Conservation (phyloP, 2,113 vertebrate genomes). For the Podarcis cretensis region DNA sequence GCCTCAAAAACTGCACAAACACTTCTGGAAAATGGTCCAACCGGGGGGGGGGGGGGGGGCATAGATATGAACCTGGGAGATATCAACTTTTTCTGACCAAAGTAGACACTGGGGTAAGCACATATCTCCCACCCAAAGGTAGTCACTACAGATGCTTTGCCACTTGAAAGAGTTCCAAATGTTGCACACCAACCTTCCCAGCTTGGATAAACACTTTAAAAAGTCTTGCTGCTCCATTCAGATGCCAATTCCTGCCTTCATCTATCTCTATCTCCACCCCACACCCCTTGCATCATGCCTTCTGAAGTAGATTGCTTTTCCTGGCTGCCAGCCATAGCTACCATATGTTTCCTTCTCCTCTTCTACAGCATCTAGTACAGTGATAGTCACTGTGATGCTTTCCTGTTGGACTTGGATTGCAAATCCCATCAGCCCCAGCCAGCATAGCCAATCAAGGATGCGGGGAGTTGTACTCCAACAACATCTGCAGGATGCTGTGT, state of each 20-base stretch:
- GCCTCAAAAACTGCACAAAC: background rate
- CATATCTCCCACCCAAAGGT: background rate
- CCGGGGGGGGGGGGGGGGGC: background rate
- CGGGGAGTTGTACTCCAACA: too few relatives aligned
- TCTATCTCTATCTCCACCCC: too few relatives aligned
- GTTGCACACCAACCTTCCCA: background rate
- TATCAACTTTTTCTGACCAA: background rate
- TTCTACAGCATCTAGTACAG: background rate
- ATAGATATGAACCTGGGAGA: background rate
- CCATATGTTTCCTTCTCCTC: background rate
- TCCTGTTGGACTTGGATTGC: too few relatives aligned
- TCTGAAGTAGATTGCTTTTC: background rate
- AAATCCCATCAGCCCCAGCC: too few relatives aligned
- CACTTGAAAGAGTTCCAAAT: background rate
- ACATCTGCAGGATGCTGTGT: too few relatives aligned
- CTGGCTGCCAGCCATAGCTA: background rate
- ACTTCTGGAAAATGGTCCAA: background rate
- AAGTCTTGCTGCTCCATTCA: background rate
- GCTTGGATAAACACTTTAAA: background rate
- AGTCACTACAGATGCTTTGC: background rate
- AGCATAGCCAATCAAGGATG: too few relatives aligned
- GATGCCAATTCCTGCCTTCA: too few relatives aligned
- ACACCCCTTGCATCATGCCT: too few relatives aligned
- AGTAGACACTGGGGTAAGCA: background rate
- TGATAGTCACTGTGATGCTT: too few relatives aligned